Evolutionary conservation across 1,140 invertebrate genomes (phyloP).

Genomic region (Cydia fagiglandana): DNA sequence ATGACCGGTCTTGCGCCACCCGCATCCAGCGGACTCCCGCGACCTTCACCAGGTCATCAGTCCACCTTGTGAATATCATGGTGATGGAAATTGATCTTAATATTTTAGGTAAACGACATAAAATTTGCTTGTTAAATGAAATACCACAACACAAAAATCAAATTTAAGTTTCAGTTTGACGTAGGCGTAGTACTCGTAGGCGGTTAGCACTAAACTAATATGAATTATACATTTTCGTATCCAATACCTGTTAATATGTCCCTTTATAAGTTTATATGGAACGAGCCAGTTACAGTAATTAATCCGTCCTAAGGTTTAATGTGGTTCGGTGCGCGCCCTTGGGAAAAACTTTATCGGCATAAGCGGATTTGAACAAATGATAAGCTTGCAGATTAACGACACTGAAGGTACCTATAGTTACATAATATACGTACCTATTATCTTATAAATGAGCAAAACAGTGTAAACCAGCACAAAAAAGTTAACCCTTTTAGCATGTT

Average conservation of each 20-base stretch:
- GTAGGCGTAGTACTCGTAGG: neutral
- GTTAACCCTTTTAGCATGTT: too few species aligned
- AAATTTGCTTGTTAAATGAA: neutral
- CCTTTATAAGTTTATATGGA: neutral
- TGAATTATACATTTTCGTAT: neutral
- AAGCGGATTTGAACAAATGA: constrained; percentile 1
- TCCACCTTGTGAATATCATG: too few species aligned
- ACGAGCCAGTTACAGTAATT: constrained; percentile 1
- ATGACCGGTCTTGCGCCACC: too few species aligned
- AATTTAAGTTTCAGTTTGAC: neutral
- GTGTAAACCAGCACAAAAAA: too few species aligned
- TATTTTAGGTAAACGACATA: neutral
- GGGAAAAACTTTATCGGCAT: neutral
- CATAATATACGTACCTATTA: neutral
- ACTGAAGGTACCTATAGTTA: neutral
- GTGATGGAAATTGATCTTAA: neutral
- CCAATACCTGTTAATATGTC: neutral
- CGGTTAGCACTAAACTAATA: neutral
- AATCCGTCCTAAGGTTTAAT: constrained; percentile 1
- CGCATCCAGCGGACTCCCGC: too few species aligned
- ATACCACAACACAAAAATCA: neutral
- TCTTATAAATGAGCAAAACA: too few species aligned
- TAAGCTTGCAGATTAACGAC: neutral
- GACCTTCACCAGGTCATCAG: too few species aligned
- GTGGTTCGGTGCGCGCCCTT: neutral